These are phyloP conservation scores for Thereva unica DNA, from an alignment of 2,888 invertebrate species.

Conservation along the genomic window DNA sequence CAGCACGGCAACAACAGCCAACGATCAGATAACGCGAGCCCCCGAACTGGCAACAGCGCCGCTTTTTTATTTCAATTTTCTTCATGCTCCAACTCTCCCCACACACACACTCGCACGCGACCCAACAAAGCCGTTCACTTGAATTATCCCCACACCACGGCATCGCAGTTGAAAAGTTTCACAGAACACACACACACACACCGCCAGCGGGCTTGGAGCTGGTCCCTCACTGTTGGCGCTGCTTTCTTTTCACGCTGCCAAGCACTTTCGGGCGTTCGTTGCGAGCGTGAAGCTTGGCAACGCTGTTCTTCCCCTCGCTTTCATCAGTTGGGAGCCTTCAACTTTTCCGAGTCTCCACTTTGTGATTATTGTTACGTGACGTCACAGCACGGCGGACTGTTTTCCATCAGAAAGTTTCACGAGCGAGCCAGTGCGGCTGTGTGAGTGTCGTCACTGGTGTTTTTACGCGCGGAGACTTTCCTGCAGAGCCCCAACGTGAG, in stretches of 20 bases:
- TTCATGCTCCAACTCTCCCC: constrained; percentile 34
- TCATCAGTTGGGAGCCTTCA: not conserved
- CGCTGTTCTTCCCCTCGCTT: not conserved
- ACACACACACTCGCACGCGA: constrained; percentile 1
- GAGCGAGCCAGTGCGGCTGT: not conserved
- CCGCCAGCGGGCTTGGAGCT: too few species aligned
- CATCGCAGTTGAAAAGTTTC: not conserved
- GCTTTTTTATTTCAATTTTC: constrained; percentile 16
- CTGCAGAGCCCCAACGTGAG: not conserved
- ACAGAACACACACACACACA: not conserved
- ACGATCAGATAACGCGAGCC: constrained; percentile 1
- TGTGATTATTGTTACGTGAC: not conserved
- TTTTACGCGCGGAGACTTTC: not conserved
- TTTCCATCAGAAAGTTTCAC: not conserved
- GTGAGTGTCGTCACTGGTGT: too few species aligned
- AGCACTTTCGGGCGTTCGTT: not conserved
- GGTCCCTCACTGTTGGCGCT: not conserved
- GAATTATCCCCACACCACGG: not conserved
- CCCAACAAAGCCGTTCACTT: not conserved
- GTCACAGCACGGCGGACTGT: not conserved
- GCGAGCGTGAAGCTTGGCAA: not conserved
- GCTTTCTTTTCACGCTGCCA: not conserved
- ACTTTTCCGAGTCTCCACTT: not conserved
- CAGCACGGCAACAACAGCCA: constrained; percentile 31
- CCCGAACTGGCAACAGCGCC: constrained; percentile 20